Evolutionary conservation across 2,888 invertebrate genomes (phyloP), one percentile per base, ranked within the genome.

Genomic region (Cancer borealis): DNA sequence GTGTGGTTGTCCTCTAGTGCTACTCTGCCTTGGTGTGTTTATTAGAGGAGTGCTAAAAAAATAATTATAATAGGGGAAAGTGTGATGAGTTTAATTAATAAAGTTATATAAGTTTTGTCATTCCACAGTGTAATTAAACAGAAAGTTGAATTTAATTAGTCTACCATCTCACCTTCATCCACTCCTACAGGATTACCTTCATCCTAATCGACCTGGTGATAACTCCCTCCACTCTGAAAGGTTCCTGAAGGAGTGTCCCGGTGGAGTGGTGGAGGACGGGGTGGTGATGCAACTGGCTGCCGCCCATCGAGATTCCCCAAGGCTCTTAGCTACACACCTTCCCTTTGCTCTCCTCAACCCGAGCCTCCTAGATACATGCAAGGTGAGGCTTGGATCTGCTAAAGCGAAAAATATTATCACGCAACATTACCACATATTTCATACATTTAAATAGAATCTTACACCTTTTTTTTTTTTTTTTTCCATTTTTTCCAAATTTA

Each of bases 271-370:
- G n/a, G 92, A 92, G 92, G 92, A 84, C 4, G 49, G 92, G n/a
- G n/a, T 84, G 47, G 84, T 49, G 26, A 14, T 79, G 46, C 84
- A 92, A 26, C 92, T 92, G 30, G 84, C 92, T 3, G 92, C 45
- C 8, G 92, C 92, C 46, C 26, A 84, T 26, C 12, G 8, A n/a
- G 26, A 8, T 47, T 46, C 92, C 39, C 92, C 8, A 1, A 92
- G 92, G 26, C n/a, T 92, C 84, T 45, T 92, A n/a, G 21, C 46
- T 12, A 66, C 84, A 17, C 92, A 92, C 92, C 84, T 92, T 4
- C 46, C 92, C 46, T 26, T 92, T 84, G 46, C 47, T 17, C 84
- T 60, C 0, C 79, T 92, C 26, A 46, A 45, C 46, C 92, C 84
- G 14, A 46, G 12, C 2, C 84, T 92, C 26, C 84, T 92, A 21